phyloP scores from a whole-genome alignment of 2,888 invertebrate species.

The Yponomeuta malinellus region DNA sequence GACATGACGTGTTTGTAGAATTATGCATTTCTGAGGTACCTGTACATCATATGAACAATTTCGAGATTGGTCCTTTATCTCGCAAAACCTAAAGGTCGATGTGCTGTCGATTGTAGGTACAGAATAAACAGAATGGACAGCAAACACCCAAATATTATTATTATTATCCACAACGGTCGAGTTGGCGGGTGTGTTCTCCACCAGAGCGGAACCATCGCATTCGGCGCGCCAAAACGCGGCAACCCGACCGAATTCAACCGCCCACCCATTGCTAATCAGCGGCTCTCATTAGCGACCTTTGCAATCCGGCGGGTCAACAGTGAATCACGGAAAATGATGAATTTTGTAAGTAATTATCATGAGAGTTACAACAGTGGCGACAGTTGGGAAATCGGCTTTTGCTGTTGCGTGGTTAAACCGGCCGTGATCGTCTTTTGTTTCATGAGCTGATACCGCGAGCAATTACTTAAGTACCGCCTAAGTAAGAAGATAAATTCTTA shows the following conservation, averaged over 20 bases:
- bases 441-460: neutral
- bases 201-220: conserved; percentile 22
- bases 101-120: neutral
- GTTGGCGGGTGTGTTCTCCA: conserved; percentile 28
- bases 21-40: too few relatives aligned
- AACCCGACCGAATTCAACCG: conserved; percentile 22
- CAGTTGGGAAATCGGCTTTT: conserved; percentile 1
- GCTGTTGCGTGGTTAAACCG: neutral
- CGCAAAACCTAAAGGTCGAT: too few relatives aligned
- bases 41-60: too few relatives aligned
- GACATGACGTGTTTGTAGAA: too few relatives aligned
- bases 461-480: neutral
- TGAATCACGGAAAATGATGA: conserved; percentile 1
- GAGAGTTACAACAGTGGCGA: neutral
- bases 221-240: conserved; percentile 25
- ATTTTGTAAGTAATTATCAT: neutral
- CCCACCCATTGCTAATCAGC: neutral
- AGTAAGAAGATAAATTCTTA: neutral
- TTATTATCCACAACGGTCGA: conserved; percentile 15
- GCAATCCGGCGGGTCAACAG: neutral
- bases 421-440: neutral
- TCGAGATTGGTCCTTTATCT: too few relatives aligned
- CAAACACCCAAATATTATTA: neutral
- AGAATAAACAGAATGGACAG: neutral
- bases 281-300: neutral